phyloP scores from a whole-genome alignment of 1,140 invertebrate genomes.

The Nephotettix cincticeps region DNA sequence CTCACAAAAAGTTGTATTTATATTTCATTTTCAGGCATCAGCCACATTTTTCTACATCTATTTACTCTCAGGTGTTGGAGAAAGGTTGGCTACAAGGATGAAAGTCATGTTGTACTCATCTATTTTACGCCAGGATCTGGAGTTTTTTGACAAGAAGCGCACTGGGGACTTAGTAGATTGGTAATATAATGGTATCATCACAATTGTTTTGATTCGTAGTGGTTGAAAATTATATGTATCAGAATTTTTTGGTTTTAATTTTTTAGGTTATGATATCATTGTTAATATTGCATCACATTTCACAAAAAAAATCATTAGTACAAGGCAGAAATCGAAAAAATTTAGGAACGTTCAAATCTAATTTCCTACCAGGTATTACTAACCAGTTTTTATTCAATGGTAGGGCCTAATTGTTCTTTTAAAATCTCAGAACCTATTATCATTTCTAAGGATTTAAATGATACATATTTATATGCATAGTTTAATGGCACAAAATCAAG shows the following conservation, averaged over 20 bases:
- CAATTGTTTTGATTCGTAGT: neutral
- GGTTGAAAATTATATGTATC: neutral
- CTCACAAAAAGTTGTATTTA: constrained; percentile 25
- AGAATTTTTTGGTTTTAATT: neutral
- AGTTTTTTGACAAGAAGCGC: constrained; percentile 87
- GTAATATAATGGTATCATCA: constrained; percentile 46
- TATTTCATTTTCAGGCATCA: constrained; percentile 59
- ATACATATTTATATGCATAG: no score
- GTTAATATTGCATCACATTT: neutral
- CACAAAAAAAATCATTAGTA: neutral
- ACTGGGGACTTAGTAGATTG: constrained; percentile 90
- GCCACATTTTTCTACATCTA: constrained; percentile 91
- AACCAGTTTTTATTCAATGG: no score
- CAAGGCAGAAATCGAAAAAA: neutral
- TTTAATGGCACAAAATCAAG: no score
- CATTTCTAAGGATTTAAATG: no score
- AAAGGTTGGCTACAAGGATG: constrained; percentile 78
- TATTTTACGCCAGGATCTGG: constrained; percentile 83
- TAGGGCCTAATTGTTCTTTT: no score
- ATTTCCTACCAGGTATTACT: no score
- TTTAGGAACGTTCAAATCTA: neutral
- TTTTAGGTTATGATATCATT: neutral
- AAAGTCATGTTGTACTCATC: constrained; percentile 79
- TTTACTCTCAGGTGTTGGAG: constrained; percentile 80
- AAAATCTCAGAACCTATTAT: no score